phyloP scores from a whole-genome alignment of 2,113 vertebrate genomes.

The Neoarius graeffei region DNA sequence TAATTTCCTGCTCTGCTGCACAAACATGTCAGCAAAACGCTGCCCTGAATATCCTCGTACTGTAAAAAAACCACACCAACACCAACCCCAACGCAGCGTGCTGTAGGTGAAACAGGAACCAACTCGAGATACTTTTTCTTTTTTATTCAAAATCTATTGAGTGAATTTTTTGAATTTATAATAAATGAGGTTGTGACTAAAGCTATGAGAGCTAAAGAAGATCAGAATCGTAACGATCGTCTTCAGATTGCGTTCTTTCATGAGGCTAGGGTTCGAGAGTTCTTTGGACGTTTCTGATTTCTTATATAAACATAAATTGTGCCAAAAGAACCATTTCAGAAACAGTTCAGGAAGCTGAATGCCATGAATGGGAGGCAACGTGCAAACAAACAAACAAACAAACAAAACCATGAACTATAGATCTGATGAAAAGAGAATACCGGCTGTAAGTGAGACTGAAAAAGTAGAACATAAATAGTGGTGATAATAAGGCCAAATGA shows the following conservation, averaged over 20 bases:
- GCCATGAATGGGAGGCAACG: too few relatives aligned
- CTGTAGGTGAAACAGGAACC: conserved; percentile 41
- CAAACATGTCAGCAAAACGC: conserved; percentile 59
- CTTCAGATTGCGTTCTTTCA: neutral
- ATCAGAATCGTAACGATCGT: neutral
- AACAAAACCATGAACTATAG: too few relatives aligned
- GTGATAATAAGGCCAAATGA: neutral
- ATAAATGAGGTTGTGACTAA: neutral
- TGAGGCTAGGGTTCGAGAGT: neutral
- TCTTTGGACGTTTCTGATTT: too few relatives aligned
- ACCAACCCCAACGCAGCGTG: conserved; percentile 35
- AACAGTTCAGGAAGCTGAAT: neutral
- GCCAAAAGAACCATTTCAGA: neutral
- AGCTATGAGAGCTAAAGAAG: neutral
- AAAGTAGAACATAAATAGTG: neutral
- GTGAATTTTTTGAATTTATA: neutral
- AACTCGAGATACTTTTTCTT: neutral
- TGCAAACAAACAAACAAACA: too few relatives aligned
- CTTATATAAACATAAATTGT: neutral
- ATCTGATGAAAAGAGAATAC: too few relatives aligned
- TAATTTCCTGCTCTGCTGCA: conserved; percentile 71
- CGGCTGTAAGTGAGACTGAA: too few relatives aligned
- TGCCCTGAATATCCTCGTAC: conserved; percentile 59
- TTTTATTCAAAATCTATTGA: neutral
- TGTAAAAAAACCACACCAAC: conserved; percentile 52